phyloP scores from a whole-genome alignment of 2,888 invertebrate species.

The Brachypalpus laphriformis region DNA sequence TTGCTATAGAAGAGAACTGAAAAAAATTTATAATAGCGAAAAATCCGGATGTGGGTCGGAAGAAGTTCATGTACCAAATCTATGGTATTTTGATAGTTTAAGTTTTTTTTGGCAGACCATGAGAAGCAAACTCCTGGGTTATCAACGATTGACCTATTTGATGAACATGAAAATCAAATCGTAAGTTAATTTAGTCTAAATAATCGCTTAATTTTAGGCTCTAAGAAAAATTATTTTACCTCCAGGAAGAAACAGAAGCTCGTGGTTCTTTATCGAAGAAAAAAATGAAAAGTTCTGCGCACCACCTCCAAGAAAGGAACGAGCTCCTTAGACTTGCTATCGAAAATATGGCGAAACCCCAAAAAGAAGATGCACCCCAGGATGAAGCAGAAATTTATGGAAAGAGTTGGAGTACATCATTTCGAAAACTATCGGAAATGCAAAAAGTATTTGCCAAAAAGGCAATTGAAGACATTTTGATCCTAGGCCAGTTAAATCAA shows the following conservation, averaged over 20 bases:
- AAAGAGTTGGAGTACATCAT: background rate
- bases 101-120: background rate
- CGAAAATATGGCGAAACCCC: background rate
- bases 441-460: conserved; percentile 7
- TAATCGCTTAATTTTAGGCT: background rate
- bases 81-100: background rate
- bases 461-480: conserved; percentile 2
- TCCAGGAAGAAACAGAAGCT: background rate
- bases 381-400: conserved; percentile 5
- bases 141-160: background rate
- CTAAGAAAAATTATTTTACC: background rate
- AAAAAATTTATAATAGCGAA: background rate
- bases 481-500: conserved; percentile 2
- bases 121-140: conserved; percentile 4
- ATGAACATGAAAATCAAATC: conserved; percentile 2
- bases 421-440: background rate
- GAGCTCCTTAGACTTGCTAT: background rate
- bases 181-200: conserved; percentile 8
- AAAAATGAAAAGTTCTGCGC: background rate
- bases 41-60: background rate
- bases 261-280: background rate
- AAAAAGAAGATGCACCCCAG: background rate
- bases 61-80: background rate
- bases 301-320: background rate
- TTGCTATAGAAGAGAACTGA: background rate